Percentiles rank a stretch among this genome's conserved stretches.
These are phyloP conservation scores for Pagetopsis macropterus DNA, from an alignment of 2,797 vertebrate genomes.

Conservation along the genomic window DNA sequence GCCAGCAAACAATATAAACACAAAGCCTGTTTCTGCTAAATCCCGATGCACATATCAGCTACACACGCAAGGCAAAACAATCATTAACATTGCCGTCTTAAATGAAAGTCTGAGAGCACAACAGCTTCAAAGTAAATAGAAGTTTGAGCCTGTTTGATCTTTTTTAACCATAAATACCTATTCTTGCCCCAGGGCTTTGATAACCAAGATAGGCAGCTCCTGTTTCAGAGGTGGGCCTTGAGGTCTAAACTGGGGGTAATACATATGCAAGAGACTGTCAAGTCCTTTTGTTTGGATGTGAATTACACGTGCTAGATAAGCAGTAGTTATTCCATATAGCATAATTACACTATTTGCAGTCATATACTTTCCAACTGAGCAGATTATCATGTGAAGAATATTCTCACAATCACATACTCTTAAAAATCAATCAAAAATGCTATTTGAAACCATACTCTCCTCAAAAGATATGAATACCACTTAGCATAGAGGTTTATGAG, in stretches of 20 bases:
- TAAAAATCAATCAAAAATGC: neutral
- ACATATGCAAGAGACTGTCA: slow-evolving; percentile 49
- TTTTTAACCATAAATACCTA: slow-evolving; percentile 45
- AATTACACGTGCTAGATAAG: slow-evolving; percentile 27
- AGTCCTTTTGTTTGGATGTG: slow-evolving; percentile 28
- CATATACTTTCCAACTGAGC: slow-evolving; percentile 5
- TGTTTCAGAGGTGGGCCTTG: slow-evolving; percentile 35
- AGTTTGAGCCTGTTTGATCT: slow-evolving; percentile 48
- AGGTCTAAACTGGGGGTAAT: slow-evolving; percentile 24
- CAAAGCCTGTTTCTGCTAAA: slow-evolving; percentile 38
- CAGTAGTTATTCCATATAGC: slow-evolving; percentile 21
- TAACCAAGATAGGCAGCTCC: slow-evolving; percentile 21
- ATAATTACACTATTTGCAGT: slow-evolving; percentile 29
- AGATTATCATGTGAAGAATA: neutral
- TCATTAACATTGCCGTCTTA: slow-evolving; percentile 30
- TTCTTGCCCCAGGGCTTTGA: slow-evolving; percentile 27
- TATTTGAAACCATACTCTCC: neutral
- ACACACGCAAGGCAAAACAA: slow-evolving; percentile 37
- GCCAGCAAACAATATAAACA: slow-evolving; percentile 53
- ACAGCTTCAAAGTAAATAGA: slow-evolving; percentile 27
- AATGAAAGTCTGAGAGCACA: slow-evolving; percentile 34
- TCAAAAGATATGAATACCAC: neutral
- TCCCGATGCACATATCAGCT: slow-evolving; percentile 23
- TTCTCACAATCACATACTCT: neutral
- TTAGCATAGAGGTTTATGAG: neutral